phyloP scores from a whole-genome alignment of 1,140 invertebrate genomes.

The Centruroides vittatus region DNA sequence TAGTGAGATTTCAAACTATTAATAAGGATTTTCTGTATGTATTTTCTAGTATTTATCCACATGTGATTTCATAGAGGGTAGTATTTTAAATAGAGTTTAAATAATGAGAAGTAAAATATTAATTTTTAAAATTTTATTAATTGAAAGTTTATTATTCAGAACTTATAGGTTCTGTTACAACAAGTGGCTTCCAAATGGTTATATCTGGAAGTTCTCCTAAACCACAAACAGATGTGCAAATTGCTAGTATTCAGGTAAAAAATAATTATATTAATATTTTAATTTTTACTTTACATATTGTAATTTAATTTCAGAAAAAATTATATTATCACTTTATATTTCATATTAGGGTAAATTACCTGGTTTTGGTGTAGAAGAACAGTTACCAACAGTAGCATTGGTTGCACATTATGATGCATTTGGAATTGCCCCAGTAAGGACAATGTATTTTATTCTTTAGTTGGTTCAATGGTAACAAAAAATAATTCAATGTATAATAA shows the following conservation, averaged over 20 bases:
- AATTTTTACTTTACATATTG: background rate
- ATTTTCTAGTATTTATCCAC: too few relatives aligned
- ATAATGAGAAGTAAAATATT: background rate
- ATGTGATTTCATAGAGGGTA: too few relatives aligned
- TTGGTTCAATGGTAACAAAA: too few relatives aligned
- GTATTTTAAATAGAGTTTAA: background rate
- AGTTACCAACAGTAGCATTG: constrained; percentile 69
- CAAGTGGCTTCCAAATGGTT: constrained; percentile 81
- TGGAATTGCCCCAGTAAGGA: constrained; percentile 67
- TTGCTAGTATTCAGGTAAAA: constrained; percentile 48
- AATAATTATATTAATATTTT: background rate
- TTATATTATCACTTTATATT: constrained; percentile 8
- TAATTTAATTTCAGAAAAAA: too few relatives aligned
- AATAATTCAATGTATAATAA: too few relatives aligned
- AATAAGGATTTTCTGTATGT: too few relatives aligned
- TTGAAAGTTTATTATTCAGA: constrained; percentile 31
- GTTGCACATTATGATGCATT: constrained; percentile 88
- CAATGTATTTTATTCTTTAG: too few relatives aligned
- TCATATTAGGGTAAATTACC: constrained; percentile 65
- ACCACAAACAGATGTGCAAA: constrained; percentile 57
- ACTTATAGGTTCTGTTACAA: constrained; percentile 68
- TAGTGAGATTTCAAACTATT: too few relatives aligned
- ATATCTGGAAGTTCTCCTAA: constrained; percentile 51
- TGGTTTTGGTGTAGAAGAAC: constrained; percentile 59
- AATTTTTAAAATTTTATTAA: background rate